Percentiles rank a stretch among this genome's conserved stretches.
Conservation (phyloP, 1,140 invertebrate species). For the Steinernema feltiae region DNA sequence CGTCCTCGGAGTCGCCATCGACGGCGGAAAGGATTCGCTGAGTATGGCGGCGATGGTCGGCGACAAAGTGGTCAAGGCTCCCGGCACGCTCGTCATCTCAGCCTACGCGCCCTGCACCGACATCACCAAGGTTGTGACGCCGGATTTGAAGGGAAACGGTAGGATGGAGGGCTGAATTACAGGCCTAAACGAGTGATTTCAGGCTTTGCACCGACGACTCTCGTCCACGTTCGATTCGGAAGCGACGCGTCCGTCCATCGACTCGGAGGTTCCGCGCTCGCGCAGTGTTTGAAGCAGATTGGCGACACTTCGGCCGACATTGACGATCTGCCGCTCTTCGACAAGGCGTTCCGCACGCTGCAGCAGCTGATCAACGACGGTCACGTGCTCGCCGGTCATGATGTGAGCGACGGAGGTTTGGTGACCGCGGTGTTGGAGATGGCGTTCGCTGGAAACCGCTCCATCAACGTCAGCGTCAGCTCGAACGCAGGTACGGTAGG, state of each 20-base stretch:
- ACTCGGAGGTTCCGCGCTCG: slow-evolving; percentile 81
- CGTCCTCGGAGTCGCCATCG: slow-evolving; percentile 80
- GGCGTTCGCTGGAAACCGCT: slow-evolving; percentile 82
- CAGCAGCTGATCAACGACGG: slow-evolving; percentile 75
- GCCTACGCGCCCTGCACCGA: slow-evolving; percentile 88
- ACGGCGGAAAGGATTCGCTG: slow-evolving; percentile 94
- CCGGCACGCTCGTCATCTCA: slow-evolving; percentile 83
- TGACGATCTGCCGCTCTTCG: slow-evolving; percentile 67
- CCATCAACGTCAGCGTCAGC: slow-evolving; percentile 66
- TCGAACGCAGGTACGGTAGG: not conserved
- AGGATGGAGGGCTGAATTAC: not conserved
- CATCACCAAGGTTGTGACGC: slow-evolving; percentile 72
- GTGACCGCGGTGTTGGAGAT: slow-evolving; percentile 85
- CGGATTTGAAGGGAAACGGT: slow-evolving; percentile 69
- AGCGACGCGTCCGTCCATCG: slow-evolving; percentile 64
- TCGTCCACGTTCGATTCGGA: slow-evolving; percentile 31
- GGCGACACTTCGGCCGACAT: slow-evolving; percentile 76
- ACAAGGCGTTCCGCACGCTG: slow-evolving; percentile 72
- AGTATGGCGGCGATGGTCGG: slow-evolving; percentile 83
- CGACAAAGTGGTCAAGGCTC: slow-evolving; percentile 72
- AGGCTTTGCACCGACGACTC: not conserved
- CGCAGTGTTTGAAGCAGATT: slow-evolving; percentile 79
- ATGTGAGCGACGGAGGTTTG: slow-evolving; percentile 90
- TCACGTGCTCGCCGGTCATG: slow-evolving; percentile 79
- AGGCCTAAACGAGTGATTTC: no score